Evolutionary conservation across 2,797 vertebrate species (phyloP), one percentile per base, ranked within the genome.

Genomic region (Erpetoichthys calabaricus): DNA sequence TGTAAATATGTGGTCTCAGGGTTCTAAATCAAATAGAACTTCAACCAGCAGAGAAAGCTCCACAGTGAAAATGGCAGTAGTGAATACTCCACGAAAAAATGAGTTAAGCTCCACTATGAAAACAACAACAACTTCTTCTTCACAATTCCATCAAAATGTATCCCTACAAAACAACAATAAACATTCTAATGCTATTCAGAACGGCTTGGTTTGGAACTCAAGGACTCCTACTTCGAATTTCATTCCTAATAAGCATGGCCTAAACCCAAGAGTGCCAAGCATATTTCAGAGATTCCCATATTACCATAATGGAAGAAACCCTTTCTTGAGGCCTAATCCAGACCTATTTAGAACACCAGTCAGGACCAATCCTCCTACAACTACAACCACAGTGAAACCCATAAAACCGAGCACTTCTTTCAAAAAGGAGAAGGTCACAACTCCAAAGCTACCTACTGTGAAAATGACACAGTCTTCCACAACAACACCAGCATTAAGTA

Each of bases 201-300:
- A 25, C 5, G 65, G 25, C 51, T 45, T 71, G 9, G 59, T 55
- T n/a, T 58, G 69, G 55, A 66, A 77, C 58, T 60, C 79, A 44
- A 75, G 59, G 53, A 45, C 56, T 8, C 65, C 68, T 56, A 75
- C 66, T 5, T 76, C 45, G 64, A 85, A 92, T 58, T 70, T 72
- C 51, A 75, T 93, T 71, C 85, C 73, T 0, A 77, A 83, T 45
- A 64, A 63, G 8, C 72, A 68, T 60, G 63, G 58, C 5, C 64
- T 75, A n/a, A 56, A 8, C 42, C 65, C 61, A 56, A 74, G 71
- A 67, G 63, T 47, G 4, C 67, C 72, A 3, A 68, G 53, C 10
- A 41, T 55, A 44, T 57, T 54, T 53, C 66, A 69, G 5, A 67
- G 65, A 5, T 57, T 56, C 1, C 82, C 80, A 0, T 68, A 69